These are phyloP conservation scores for Chelonus insularis DNA, from an alignment of 1,140 invertebrate genomes.

Conservation along the genomic window DNA sequence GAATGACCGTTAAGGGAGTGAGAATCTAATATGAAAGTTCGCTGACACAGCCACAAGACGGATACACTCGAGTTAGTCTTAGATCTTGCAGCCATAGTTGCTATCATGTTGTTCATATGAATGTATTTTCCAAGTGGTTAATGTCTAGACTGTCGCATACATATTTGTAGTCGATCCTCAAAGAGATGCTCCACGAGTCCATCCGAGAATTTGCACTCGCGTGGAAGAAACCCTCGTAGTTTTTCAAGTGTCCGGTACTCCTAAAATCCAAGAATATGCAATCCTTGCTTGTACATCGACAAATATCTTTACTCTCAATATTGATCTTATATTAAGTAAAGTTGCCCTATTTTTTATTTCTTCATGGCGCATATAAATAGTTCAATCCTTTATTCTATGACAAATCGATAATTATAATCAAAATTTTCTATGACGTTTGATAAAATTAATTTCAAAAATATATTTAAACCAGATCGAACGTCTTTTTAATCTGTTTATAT, in stretches of 20 bases:
- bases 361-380: background rate
- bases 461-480: too few relatives aligned
- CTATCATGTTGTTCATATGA: constrained; percentile 1
- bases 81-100: background rate
- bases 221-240: constrained; percentile 18
- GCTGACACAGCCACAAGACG: constrained; percentile 26
- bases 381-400: too few relatives aligned
- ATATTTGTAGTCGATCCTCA: background rate
- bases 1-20: background rate
- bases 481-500: too few relatives aligned
- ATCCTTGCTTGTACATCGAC: constrained; percentile 4
- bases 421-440: too few relatives aligned
- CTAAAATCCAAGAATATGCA: background rate
- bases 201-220: constrained; percentile 13
- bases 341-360: background rate
- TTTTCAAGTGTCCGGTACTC: constrained; percentile 5
- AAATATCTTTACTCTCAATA: constrained; percentile 2
- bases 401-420: too few relatives aligned
- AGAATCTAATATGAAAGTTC: constrained; percentile 24
- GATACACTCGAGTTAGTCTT: background rate
- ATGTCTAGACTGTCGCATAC: constrained; percentile 17
- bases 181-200: background rate
- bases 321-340: constrained; percentile 7
- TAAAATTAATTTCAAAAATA: too few relatives aligned
- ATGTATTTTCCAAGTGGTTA: constrained; percentile 12